Percentiles rank a stretch among this genome's conserved stretches.
phyloP scores from a whole-genome alignment of 2,113 vertebrate genomes.

The Probosciger aterrimus region DNA sequence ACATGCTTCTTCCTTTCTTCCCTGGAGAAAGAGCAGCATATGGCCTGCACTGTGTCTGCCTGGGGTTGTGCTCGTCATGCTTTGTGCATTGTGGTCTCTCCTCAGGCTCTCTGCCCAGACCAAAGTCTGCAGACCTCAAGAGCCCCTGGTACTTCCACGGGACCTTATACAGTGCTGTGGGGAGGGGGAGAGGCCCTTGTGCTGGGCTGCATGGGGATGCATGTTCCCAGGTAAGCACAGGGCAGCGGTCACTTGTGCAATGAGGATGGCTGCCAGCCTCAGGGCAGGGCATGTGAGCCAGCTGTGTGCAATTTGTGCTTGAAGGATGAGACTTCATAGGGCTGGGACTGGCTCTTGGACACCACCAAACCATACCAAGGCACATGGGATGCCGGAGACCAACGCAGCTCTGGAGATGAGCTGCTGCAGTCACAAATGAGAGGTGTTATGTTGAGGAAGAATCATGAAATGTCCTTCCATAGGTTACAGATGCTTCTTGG shows the following conservation, averaged over 20 bases:
- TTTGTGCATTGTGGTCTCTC: fast-evolving
- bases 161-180: background rate
- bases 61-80: background rate
- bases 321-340: background rate
- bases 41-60: fast-evolving
- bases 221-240: fast-evolving
- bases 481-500: background rate
- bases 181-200: background rate
- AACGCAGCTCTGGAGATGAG: background rate
- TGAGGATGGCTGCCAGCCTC: background rate
- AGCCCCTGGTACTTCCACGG: background rate
- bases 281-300: fast-evolving
- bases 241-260: fast-evolving
- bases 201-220: background rate
- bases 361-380: background rate
- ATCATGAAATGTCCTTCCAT: background rate
- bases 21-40: background rate
- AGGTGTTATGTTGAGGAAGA: background rate
- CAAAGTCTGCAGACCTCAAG: background rate
- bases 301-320: background rate
- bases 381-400: fast-evolving
- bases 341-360: background rate
- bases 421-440: fast-evolving
- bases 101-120: background rate
- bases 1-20: background rate